Evolutionary conservation across 2,888 invertebrate species (phyloP), one percentile per base, ranked within the genome.

Genomic region (Monoplex corrugatus): DNA sequence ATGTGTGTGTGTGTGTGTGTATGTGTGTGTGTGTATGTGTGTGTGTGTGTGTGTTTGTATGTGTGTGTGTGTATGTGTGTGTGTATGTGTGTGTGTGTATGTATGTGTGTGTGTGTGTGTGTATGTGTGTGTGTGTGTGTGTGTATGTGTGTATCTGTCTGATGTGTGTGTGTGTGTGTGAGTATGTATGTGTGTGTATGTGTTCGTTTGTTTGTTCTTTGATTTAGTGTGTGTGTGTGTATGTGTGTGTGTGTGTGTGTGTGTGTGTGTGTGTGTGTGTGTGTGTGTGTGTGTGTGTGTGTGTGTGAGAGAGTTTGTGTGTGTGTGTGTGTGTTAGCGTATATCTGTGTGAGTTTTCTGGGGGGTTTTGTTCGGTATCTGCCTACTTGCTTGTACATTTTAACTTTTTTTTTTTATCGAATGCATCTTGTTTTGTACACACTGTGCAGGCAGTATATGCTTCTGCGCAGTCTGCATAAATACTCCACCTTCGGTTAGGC

Each of bases 81-180:
- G 68, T 28, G n/a, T 68, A n/a, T 68, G 68, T n/a, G 68, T 68
- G 68, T 68, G 68, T n/a, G 23, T 68, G 68, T n/a, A 28, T 68
- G 68, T n/a, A 5, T 68, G 68, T 68, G 68, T 68, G 68, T 68
- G 68, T n/a, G 68, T n/a, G 10, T n/a, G 68, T 68, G 68, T n/a
- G 68, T n/a, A 28, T n/a, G 5, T n/a, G n/a, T n/a, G 68, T n/a
- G 68, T 68, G 68, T 68, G 19, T 68, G 68, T n/a, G 68, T 68
- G 68, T 68, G 68, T 68, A 5, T 68, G n/a, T n/a, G n/a, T n/a
- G n/a, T n/a, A 28, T n/a, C 5, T 68, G 68, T 23, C 5, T 68
- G 13, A 50, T n/a, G 13, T 68, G 28, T 68, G n/a, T 50, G 16
- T 50, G 16, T 50, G 16, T 50, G 16, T 50, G 16, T 50, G 16